Evolutionary conservation across 1,140 invertebrate species (phyloP), one percentile per base, ranked within the genome.

Genomic region (Drosophila varians): DNA sequence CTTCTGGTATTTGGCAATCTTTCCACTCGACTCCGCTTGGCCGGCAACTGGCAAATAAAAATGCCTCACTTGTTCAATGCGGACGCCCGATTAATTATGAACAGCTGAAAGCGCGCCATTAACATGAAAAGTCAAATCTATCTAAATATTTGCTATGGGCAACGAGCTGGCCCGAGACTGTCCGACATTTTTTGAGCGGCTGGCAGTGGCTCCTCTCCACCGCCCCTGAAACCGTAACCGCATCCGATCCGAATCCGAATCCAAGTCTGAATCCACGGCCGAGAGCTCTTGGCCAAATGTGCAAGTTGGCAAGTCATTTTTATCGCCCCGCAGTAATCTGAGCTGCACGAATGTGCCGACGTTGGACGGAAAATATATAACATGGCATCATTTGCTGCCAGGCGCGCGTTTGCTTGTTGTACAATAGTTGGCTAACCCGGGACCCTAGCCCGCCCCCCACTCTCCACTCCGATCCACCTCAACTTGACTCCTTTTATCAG

Each of bases 91-190:
- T 86, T 86, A 86, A 86, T 86, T 86, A 86, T 86, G 82, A 86
- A 82, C 82, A 86, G 82, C 82, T 86, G 82, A 86, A 86, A 86
- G 82, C 82, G 77, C 82, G 82, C 82, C 82, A 86, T 86, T 86
- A 86, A 86, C 82, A 86, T 86, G 82, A 86, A 86, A 86, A 86
- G 82, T 86, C 82, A 86, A 86, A 86, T 86, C 82, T 86, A 86
- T 86, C 82, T 86, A 86, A 86, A 86, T 86, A 86, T 86, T 86
- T 86, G 82, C 82, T 74, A 65, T 66, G 74, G 74, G 76, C 82
- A 79, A 64, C 64, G 58, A 69, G 48, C 54, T 77, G 47, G 31
- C 19, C 46, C 3, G 47, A 38, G 58, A 66, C 60, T 66, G 62
- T 71, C 49, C 34, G 65, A 58, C 65, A 48, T 64, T 40, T 64